A percentile compares a stretch with the other conserved stretches of the same genome.
These are phyloP conservation scores for Phengaris alcon DNA, from an alignment of 2,888 invertebrate genomes.

Conservation along the genomic window DNA sequence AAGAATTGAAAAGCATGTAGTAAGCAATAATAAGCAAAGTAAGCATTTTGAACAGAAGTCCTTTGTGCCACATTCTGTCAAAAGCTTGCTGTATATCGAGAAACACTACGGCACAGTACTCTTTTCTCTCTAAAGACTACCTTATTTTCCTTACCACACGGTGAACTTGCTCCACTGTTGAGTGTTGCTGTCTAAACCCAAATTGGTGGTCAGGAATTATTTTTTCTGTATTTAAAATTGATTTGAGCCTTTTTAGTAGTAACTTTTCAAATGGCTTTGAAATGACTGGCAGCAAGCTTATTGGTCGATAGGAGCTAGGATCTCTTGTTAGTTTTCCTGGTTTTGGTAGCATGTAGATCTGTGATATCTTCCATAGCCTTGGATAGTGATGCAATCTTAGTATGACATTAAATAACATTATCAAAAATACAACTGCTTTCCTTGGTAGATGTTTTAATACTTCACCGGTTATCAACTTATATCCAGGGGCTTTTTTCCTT, in stretches of 20 bases:
- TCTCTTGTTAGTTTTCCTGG: background rate
- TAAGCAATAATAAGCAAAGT: too few species aligned
- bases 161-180: slow-evolving; percentile 37
- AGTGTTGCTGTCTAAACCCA: slow-evolving; percentile 35
- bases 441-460: too few species aligned
- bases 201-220: slow-evolving; percentile 38
- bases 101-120: too few species aligned
- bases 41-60: too few species aligned
- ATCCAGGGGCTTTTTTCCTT: background rate
- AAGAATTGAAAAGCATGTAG: too few species aligned
- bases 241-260: slow-evolving; percentile 29
- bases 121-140: too few species aligned
- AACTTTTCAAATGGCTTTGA: slow-evolving; percentile 37
- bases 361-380: background rate
- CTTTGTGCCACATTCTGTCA: too few species aligned
- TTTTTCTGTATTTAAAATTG: slow-evolving; percentile 30
- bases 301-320: slow-evolving; percentile 7
- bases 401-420: background rate
- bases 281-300: background rate
- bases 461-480: background rate
- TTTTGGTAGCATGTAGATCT: background rate
- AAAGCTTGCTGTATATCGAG: too few species aligned
- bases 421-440: background rate
- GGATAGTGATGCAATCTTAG: background rate
- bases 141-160: slow-evolving; percentile 29